These are phyloP conservation scores for Tenodera sinensis DNA, from an alignment of 2,888 invertebrate species.

Conservation along the genomic window DNA sequence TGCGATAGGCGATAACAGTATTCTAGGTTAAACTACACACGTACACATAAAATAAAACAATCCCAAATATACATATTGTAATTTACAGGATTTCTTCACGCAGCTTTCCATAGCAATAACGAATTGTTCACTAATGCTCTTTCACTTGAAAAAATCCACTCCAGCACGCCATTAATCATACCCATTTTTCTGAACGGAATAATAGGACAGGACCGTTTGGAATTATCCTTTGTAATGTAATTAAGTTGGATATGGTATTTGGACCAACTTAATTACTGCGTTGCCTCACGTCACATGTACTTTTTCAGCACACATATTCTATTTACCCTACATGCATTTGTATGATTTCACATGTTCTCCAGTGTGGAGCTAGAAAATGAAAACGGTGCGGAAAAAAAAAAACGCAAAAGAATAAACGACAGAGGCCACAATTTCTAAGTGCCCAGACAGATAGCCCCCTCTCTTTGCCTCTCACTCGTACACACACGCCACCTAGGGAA, in stretches of 20 bases:
- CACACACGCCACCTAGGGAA: not conserved
- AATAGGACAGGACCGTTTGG: not conserved
- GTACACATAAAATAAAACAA: too few species aligned
- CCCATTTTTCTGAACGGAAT: not conserved
- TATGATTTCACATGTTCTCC: not conserved
- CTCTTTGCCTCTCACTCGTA: not conserved
- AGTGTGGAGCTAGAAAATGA: not conserved
- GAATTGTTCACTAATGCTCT: too few species aligned
- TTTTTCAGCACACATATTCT: too few species aligned
- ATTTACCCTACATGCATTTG: too few species aligned
- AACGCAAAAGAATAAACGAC: not conserved
- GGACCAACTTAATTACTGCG: not conserved
- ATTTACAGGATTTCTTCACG: too few species aligned
- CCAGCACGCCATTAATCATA: not conserved
- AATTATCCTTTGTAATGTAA: not conserved
- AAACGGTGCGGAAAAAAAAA: not conserved
- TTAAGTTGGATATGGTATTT: not conserved
- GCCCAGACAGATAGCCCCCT: not conserved
- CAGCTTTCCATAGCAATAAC: too few species aligned
- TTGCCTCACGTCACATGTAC: too few species aligned
- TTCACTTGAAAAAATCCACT: too few species aligned
- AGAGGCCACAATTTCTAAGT: not conserved
- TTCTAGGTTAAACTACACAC: too few species aligned
- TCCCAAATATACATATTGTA: too few species aligned
- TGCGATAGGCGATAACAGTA: too few species aligned